Evolutionary conservation across 2,113 vertebrate genomes (phyloP), one percentile per base, ranked within the genome.

Genomic region (Phoenicopterus ruber): DNA sequence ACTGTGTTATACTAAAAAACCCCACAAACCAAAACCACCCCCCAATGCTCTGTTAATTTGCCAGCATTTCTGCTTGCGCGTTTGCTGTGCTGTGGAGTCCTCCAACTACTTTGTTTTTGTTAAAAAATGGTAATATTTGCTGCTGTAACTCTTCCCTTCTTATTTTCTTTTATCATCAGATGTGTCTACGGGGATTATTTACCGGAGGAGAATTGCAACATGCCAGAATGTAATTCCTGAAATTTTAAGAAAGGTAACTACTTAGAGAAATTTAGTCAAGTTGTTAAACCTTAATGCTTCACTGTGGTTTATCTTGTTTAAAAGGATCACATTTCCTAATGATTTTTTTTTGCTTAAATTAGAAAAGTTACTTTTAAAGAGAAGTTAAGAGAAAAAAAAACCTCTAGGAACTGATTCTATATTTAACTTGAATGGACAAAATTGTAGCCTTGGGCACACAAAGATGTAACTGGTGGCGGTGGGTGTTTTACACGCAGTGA

Each of bases 151-250:
- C 58, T 66, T 82, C 54, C 42, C 29, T 72, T 72, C 72, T 59
- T 32, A 34, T 90, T 82, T 86, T 70, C 55, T 87, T 71, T 71
- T 71, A 19, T 90, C 34, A 70, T 86, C 96, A 98, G 98, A 97
- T 97, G 86, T 89, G 62, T 95, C 90, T 70, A 95, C 96, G 16
- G 98, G 98, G 73, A 84, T 98, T 93, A 90, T 98, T 95, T 98
- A 98, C 94, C 80, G 96, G 90, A 97, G 97, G 81, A 98, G 98
- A 91, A 97, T 97, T 93, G 98, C 98, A 70, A 79, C 55, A 9
- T 98, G 98, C 97, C 95, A 91, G 92, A 98, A 98, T 93, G 98
- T 98, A 90, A 86, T 98, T 96, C 98, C 98, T 93, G 97, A 97
- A 58, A 97, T 98, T 83, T 96, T 98, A 87, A 97, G 97, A 77